Evolutionary conservation across 2,797 vertebrate genomes (phyloP), one percentile per base, ranked within the genome.

Genomic region (Rhynchonycteris naso): DNA sequence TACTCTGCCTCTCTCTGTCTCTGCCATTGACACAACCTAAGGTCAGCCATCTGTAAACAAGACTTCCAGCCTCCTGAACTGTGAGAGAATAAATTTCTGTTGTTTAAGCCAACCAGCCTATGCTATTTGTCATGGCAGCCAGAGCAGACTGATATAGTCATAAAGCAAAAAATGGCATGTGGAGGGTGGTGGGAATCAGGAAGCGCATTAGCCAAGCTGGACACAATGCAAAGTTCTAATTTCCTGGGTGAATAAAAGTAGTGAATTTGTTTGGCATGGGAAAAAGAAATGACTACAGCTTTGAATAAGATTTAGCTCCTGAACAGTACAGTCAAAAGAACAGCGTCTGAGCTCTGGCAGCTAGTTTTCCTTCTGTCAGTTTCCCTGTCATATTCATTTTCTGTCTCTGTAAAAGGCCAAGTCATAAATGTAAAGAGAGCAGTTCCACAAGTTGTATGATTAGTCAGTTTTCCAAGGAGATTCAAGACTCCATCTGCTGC

Each of bases 391-490:
- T 30, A 65, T 38, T 69, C 81, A 28, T 68, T 94, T 80, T 81
- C 47, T 50, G 8, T 66, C 66, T 93, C 72, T 35, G 33, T 87
- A 75, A 71, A 90, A 83, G 38, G 88, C 58, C 71, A 56, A 72
- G 28, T 15, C 65, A 5, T 43, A 79, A 83, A 78, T 30, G 52
- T 82, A 68, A 68, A 92, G 83, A 90, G 28, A 95, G 43, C 56
- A 38, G 3, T 47, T 91, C 86, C 56, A 65, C 69, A 89, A 75
- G 91, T 84, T 76, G 56, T 69, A 50, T 72, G 58, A 90, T 91
- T 24, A 47, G 76, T 86, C 78, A 68, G 19, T 59, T 90, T 91
- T 93, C 95, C 18, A 38, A 74, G 56, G 61, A 93, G 66, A 85
- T 30, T 87, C 50, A 28, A 28, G n/a, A 80, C 43, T 90, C 76